Evolutionary conservation across 2,888 invertebrate species (phyloP).

Genomic region (Sylvicola cinctus): DNA sequence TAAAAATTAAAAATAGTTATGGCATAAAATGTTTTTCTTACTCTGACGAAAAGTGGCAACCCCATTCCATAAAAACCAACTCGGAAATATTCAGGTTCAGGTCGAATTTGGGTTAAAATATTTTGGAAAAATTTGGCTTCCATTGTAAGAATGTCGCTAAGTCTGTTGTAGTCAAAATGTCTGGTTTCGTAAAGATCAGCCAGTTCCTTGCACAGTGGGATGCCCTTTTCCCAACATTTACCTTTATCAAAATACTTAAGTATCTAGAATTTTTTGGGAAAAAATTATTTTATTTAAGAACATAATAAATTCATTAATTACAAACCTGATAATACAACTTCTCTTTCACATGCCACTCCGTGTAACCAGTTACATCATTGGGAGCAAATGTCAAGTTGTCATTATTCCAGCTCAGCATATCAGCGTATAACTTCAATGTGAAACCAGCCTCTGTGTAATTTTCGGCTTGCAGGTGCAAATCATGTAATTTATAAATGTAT

Average conservation of each 20-base stretch:
- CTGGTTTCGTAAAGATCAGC: slow-evolving; percentile 70
- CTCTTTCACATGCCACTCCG: slow-evolving; percentile 82
- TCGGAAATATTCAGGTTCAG: slow-evolving; percentile 86
- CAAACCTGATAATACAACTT: slow-evolving; percentile 47
- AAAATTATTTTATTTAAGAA: not conserved
- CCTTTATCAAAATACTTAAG: slow-evolving; percentile 85
- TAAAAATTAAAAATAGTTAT: slow-evolving; percentile 1
- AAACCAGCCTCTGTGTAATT: slow-evolving; percentile 91
- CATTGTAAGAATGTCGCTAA: slow-evolving; percentile 62
- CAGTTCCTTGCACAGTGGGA: slow-evolving; percentile 77
- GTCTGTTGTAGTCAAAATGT: slow-evolving; percentile 69
- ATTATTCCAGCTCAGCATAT: slow-evolving; percentile 68
- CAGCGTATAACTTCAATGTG: slow-evolving; percentile 82
- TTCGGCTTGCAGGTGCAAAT: slow-evolving; percentile 75
- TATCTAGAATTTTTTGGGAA: slow-evolving; percentile 30
- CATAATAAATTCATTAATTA: not conserved
- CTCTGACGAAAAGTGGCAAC: slow-evolving; percentile 85
- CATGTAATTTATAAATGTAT: slow-evolving; percentile 87
- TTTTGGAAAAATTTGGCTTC: slow-evolving; percentile 85
- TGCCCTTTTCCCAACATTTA: slow-evolving; percentile 86
- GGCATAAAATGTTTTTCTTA: slow-evolving; percentile 26
- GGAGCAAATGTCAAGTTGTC: slow-evolving; percentile 34
- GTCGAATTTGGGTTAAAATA: slow-evolving; percentile 67
- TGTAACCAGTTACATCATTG: slow-evolving; percentile 49
- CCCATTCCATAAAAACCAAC: slow-evolving; percentile 90